phyloP scores from a whole-genome alignment of 2,797 vertebrate species.

The Pipistrellus pygmaeus region DNA sequence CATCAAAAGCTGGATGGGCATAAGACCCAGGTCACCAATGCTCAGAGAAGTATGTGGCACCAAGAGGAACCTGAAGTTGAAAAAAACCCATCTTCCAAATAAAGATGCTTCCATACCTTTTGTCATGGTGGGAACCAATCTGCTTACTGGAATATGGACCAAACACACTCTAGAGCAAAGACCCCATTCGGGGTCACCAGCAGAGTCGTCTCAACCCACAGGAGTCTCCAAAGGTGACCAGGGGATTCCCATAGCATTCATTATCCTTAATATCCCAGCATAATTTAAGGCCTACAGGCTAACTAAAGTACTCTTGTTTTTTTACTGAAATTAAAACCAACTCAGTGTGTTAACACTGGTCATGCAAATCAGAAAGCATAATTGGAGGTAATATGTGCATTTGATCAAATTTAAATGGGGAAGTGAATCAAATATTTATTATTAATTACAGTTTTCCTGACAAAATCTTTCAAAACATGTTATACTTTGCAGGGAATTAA shows the following conservation, averaged over 20 bases:
- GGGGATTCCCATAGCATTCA: not conserved
- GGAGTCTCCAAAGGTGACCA: not conserved
- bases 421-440: conserved; percentile 58
- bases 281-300: not conserved
- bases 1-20: not conserved
- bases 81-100: not conserved
- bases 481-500: not conserved
- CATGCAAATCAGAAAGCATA: not conserved
- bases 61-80: not conserved
- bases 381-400: conserved; percentile 15
- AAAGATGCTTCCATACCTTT: not conserved
- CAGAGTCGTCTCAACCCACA: not conserved
- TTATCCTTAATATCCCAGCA: not conserved
- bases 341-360: not conserved
- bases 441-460: conserved; percentile 33
- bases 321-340: conserved; percentile 30
- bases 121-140: not conserved
- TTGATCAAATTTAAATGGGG: conserved; percentile 58
- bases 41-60: not conserved
- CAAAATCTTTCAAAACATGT: conserved; percentile 52
- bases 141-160: not conserved
- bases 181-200: not conserved
- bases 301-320: not conserved
- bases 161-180: not conserved
- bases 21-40: not conserved